These are phyloP conservation scores for Oriolus oriolus DNA, from an alignment of 2,113 vertebrate species.

Conservation along the genomic window DNA sequence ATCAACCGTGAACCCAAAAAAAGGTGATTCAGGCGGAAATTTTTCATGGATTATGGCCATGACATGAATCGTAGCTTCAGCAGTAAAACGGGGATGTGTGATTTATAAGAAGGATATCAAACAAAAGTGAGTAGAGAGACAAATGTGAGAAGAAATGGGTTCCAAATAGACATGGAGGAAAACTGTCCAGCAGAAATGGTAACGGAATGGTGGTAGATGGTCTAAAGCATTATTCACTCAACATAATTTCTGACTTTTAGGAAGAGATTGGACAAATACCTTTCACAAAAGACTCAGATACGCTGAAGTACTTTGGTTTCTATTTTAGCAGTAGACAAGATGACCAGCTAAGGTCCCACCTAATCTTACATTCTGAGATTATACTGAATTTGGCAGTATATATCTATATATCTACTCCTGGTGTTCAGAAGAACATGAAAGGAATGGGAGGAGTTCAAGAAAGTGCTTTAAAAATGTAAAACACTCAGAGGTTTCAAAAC, in stretches of 20 bases:
- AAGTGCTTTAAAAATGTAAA: neutral
- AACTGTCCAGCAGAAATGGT: neutral
- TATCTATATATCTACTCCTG: neutral
- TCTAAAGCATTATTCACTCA: neutral
- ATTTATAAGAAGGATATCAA: neutral
- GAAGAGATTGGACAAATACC: neutral
- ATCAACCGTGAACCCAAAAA: neutral
- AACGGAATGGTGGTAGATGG: neutral
- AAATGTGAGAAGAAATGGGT: neutral
- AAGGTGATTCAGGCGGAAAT: neutral
- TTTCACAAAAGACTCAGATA: neutral
- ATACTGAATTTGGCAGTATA: neutral
- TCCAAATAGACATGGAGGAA: neutral
- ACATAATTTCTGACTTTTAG: neutral
- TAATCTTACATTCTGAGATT: neutral
- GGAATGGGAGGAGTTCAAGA: neutral
- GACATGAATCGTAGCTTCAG: neutral
- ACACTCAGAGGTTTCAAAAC: neutral
- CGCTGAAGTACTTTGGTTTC: neutral
- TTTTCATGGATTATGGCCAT: neutral
- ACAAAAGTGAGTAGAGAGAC: neutral
- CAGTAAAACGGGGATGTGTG: neutral
- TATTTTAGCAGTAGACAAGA: neutral
- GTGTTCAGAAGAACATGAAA: neutral
- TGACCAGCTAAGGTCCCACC: neutral